Evolutionary conservation across 1,140 invertebrate genomes (phyloP), one percentile per base, ranked within the genome.

Genomic region (Mesaphorura yosii): DNA sequence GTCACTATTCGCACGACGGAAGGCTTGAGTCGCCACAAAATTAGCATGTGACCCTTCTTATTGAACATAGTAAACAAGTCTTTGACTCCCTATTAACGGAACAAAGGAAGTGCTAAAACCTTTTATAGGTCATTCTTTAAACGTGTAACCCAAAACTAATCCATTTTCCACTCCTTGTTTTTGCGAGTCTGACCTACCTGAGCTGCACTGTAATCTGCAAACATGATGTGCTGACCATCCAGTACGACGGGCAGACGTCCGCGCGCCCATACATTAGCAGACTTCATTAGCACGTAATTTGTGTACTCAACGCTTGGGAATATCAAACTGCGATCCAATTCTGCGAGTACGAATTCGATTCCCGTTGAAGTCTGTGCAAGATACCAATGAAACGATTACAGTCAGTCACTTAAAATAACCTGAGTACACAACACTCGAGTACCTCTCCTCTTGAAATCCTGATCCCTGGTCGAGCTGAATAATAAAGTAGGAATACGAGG

Each of bases 231-330:
- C 68, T 81, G 73, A 63, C 84, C 87, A 65, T 89, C 84, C n/a
- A 89, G 75, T 1, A 88, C 80, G 12, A 90, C 81, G 1, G 84
- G 84, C 44, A 86, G 72, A 65, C 78, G 76, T 66, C 77, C 78
- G 3, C 76, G 79, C 23, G 79, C 82, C 62, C 82, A 75, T 50
- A 78, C 79, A 41, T 78, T 72, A 0, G 81, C 79, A 1, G 79
- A 82, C 66, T 83, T 80, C 31, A 77, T 82, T 7, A 91, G 80
- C 20, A 78, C 82, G 14, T 81, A 75, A 52, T 85, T 76, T 17
- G 90, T 79, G 67, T 88, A 89, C 62, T 92, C 88, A 14, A 88
- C 81, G 4, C 86, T 83, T 1, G 88, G 87, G 66, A 91, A 94
- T 62, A 86, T 87, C 0, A 93, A 68, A 56, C 86, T 88, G 52